Evolutionary conservation across 2,888 invertebrate species (phyloP).

Genomic region (Lutraria lutraria): DNA sequence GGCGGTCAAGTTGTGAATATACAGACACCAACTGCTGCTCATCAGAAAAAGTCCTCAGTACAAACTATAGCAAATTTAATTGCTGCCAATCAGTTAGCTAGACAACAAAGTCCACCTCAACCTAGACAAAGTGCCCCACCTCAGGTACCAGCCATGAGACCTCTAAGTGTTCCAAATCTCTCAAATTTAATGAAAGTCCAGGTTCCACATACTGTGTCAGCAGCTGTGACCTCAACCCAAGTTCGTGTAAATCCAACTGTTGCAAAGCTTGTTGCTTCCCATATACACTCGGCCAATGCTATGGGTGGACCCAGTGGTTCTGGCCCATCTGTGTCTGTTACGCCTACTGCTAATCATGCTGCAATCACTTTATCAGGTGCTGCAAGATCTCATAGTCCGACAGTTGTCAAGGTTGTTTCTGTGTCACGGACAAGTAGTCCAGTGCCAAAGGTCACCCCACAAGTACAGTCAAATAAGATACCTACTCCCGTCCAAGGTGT

Average conservation of each 20-base stretch:
- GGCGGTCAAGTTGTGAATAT: slow-evolving; percentile 46
- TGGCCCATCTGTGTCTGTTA: background rate
- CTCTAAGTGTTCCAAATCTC: slow-evolving; percentile 41
- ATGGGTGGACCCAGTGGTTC: slow-evolving; percentile 16
- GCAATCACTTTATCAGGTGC: slow-evolving; percentile 65
- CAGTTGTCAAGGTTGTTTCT: slow-evolving; percentile 65
- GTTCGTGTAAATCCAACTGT: slow-evolving; percentile 67
- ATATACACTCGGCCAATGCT: slow-evolving; percentile 57
- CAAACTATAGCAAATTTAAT: slow-evolving; percentile 68
- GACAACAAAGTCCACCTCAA: slow-evolving; percentile 39
- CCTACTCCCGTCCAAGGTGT: background rate
- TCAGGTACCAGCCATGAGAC: slow-evolving; percentile 20
- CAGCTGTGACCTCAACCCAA: slow-evolving; percentile 56
- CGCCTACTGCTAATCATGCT: slow-evolving; percentile 60
- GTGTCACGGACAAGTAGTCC: slow-evolving; percentile 57
- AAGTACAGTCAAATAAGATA: background rate
- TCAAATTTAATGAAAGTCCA: slow-evolving; percentile 69
- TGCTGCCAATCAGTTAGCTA: slow-evolving; percentile 59
- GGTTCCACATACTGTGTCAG: slow-evolving; percentile 49
- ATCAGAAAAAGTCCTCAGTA: slow-evolving; percentile 47
- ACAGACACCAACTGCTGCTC: slow-evolving; percentile 32
- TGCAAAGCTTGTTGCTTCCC: slow-evolving; percentile 62
- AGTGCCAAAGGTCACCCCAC: slow-evolving; percentile 9
- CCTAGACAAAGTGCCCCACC: slow-evolving; percentile 35
- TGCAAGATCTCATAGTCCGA: slow-evolving; percentile 59